A percentile compares a stretch with the other conserved stretches of the same genome.
phyloP scores from a whole-genome alignment of 2,797 vertebrate genomes.

The Mormyrops attenuatus region DNA sequence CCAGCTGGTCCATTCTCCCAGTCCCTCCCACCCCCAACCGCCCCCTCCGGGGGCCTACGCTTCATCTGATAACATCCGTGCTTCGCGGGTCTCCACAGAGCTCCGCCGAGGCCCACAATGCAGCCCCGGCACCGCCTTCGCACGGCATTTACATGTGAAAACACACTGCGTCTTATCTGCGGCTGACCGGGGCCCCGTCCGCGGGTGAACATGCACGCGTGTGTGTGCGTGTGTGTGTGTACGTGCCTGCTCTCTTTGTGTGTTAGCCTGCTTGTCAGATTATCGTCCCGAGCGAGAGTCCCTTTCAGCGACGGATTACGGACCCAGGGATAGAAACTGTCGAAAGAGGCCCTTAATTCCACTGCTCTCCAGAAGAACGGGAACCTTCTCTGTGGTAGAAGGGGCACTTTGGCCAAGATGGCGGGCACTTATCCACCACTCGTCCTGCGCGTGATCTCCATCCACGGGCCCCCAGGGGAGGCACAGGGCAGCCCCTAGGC shows the following conservation, averaged over 20 bases:
- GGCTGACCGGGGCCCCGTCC: slow-evolving; percentile 50
- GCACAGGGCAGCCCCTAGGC: not conserved
- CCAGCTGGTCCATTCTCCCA: slow-evolving; percentile 69
- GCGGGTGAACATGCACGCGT: not conserved
- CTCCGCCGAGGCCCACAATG: slow-evolving; percentile 48
- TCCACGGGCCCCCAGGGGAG: not conserved
- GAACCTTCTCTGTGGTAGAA: not conserved
- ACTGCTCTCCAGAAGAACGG: not conserved
- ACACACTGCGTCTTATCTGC: slow-evolving; percentile 54
- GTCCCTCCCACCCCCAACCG: slow-evolving; percentile 44
- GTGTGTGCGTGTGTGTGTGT: slow-evolving; percentile 12
- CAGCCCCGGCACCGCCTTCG: slow-evolving; percentile 43
- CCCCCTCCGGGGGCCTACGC: slow-evolving; percentile 61
- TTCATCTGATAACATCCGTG: slow-evolving; percentile 66
- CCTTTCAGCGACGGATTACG: not conserved
- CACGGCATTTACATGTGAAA: slow-evolving; percentile 67
- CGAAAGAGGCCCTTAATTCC: not conserved
- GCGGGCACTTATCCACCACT: not conserved
- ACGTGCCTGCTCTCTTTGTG: slow-evolving; percentile 19
- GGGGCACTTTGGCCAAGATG: not conserved
- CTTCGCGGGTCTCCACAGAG: slow-evolving; percentile 45
- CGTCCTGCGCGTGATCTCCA: not conserved
- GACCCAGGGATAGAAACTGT: not conserved
- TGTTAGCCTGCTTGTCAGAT: slow-evolving; percentile 24
- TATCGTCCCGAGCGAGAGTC: not conserved